Evolutionary conservation across 2,113 vertebrate genomes (phyloP).

Genomic region (Alouatta palliata): DNA sequence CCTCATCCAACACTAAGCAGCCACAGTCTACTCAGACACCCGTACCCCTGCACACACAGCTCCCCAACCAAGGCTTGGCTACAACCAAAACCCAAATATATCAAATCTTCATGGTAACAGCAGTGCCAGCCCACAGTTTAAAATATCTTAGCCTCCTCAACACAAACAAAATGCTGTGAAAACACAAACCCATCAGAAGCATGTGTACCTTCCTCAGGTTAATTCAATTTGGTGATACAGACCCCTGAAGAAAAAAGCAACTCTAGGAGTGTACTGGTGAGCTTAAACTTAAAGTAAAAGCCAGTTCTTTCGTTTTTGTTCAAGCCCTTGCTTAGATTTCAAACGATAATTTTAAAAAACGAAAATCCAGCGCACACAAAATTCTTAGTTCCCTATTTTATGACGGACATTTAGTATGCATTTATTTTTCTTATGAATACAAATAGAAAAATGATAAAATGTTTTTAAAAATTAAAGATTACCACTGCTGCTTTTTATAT

Average conservation of each 20-base stretch:
- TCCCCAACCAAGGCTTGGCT: not conserved
- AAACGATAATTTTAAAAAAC: not conserved
- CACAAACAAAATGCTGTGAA: not conserved
- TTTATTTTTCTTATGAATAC: not conserved
- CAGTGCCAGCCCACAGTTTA: not conserved
- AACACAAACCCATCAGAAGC: not conserved
- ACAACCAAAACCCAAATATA: not conserved
- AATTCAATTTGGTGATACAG: not conserved
- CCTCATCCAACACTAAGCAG: not conserved
- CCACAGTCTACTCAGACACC: not conserved
- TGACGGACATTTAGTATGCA: not conserved
- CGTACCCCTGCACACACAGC: not conserved
- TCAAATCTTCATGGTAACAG: not conserved
- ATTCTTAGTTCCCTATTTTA: not conserved
- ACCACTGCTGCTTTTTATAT: not conserved
- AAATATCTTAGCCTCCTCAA: not conserved
- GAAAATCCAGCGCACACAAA: not conserved
- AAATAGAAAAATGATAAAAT: not conserved
- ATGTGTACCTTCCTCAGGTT: not conserved
- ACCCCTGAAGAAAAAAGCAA: not conserved
- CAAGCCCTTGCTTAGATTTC: not conserved
- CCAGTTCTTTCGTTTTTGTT: not conserved
- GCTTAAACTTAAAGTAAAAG: not conserved
- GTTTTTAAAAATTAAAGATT: not conserved
- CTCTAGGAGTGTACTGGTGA: not conserved